Evolutionary conservation across 2,888 invertebrate genomes (phyloP), one percentile per base, ranked within the genome.

Genomic region (Aleiodes leptofemur): DNA sequence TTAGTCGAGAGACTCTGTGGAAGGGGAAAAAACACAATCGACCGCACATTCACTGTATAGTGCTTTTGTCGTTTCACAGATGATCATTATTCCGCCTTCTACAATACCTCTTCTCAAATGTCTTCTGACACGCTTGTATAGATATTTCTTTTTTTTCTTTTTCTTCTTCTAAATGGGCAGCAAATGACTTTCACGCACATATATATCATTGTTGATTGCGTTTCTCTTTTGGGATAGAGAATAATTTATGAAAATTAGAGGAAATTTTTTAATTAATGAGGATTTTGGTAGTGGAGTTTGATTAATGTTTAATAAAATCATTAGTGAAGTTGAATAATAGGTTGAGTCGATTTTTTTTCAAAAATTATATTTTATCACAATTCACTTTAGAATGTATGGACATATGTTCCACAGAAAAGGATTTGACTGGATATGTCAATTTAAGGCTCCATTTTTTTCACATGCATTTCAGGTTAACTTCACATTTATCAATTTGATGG

Each of bases 51-150:
- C 43, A 43, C 48, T 23, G 2, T 23, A 13, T 48, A 11, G 16
- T 43, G 64, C 64, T 64, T 64, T 64, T 64, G 64, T 64, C 64
- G 64, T 64, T 48, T 14, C 11, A n/a, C 14, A 70, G 64, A 55
- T 76, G 75, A 79, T 78, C 69, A 77, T 72, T 76, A 78, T 79
- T 79, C 76, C 76, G 53, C 72, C 78, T 78, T 69, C 57, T 69
- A 53, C 51, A 68, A 68, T 68, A 31, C 31, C 68, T 68, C 50
- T 51, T 43, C 11, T 23, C 50, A 68, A 68, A 68, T 68, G 68
- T 51, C 68, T 68, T 51, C 50, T 51, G 68, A 68, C 68, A 68
- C 51, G 31, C 7, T 31, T 68, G 66, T 51, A 29, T 31, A 51
- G 34, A 38, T 13, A 68, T 50, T 51, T 68, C 51, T 29, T n/a